phyloP scores from a whole-genome alignment of 92 coral and sea anemone species.

The Palythoa grandis region DNA sequence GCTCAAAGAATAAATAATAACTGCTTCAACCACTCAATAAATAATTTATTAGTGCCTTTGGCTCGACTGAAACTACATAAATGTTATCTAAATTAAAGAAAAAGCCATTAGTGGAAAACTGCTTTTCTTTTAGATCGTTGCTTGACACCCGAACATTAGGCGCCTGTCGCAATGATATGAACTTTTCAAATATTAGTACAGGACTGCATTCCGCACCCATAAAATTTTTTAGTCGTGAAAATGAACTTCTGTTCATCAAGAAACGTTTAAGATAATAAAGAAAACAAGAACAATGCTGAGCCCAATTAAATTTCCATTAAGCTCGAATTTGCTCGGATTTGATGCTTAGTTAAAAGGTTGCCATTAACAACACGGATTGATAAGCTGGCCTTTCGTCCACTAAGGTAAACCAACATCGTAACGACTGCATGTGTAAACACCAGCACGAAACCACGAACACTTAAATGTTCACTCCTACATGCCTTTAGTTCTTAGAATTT shows the following conservation, averaged over 20 bases:
- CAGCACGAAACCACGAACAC: slow-evolving; percentile 7
- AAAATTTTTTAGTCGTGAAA: slow-evolving; percentile 1
- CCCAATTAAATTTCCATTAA: slow-evolving; percentile 99
- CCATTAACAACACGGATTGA: slow-evolving; percentile 90
- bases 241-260: slow-evolving; percentile 44
- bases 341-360: slow-evolving; percentile 97
- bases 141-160: slow-evolving; percentile 43
- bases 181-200: slow-evolving; percentile 9
- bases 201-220: slow-evolving; percentile 18
- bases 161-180: slow-evolving; percentile 5
- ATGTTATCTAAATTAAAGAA: slow-evolving; percentile 24
- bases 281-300: slow-evolving; percentile 81
- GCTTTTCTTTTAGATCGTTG: slow-evolving; percentile 10
- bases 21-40: slow-evolving; percentile 40
- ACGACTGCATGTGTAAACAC: slow-evolving; percentile 9
- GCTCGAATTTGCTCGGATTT: slow-evolving; percentile 84
- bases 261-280: slow-evolving; percentile 75
- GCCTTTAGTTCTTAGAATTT: neutral
- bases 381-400: slow-evolving; percentile 49
- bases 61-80: slow-evolving; percentile 60
- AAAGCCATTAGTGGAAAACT: slow-evolving; percentile 30
- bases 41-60: slow-evolving; percentile 79
- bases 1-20: slow-evolving; percentile 12
- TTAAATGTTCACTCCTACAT: neutral
- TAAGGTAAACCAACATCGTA: slow-evolving; percentile 30